Evolutionary conservation across 2,797 vertebrate genomes (phyloP).

Genomic region (Oophaga sylvatica): DNA sequence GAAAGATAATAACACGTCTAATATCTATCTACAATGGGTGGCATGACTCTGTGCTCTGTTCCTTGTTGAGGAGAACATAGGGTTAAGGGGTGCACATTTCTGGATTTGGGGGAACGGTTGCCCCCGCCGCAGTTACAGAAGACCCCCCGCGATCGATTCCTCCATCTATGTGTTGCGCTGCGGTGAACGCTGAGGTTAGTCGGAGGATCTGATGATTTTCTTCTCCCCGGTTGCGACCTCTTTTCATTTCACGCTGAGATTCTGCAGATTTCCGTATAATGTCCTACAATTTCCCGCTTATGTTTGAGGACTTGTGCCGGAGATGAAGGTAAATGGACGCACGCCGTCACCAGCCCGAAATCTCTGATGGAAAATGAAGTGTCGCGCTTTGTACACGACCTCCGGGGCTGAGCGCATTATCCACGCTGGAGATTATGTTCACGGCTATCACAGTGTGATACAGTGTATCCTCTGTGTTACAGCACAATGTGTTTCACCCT

Average conservation of each 20-base stretch:
- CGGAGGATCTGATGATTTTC: background rate
- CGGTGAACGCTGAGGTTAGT: background rate
- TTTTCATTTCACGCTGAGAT: slow-evolving; percentile 18
- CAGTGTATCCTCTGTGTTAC: no score
- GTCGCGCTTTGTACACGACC: background rate
- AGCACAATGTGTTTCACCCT: no score
- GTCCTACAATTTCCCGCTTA: background rate
- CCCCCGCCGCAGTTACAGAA: background rate
- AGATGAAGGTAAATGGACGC: slow-evolving; percentile 18
- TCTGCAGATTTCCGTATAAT: background rate
- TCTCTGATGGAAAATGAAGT: background rate
- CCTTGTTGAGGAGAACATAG: no score
- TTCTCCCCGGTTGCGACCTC: background rate
- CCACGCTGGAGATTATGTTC: no score
- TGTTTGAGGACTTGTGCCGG: slow-evolving; percentile 10
- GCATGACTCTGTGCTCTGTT: no score
- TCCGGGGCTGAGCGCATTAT: no score
- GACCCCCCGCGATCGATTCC: background rate
- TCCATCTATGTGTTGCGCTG: background rate
- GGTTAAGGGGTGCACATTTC: no score
- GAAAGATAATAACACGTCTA: background rate
- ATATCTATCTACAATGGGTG: no score
- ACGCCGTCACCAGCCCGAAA: background rate
- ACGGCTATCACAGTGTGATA: no score
- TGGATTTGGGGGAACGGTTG: background rate